Base-by-base conservation (phyloP, 1,140 invertebrate species). In the Lepidurus packardi region DNA sequence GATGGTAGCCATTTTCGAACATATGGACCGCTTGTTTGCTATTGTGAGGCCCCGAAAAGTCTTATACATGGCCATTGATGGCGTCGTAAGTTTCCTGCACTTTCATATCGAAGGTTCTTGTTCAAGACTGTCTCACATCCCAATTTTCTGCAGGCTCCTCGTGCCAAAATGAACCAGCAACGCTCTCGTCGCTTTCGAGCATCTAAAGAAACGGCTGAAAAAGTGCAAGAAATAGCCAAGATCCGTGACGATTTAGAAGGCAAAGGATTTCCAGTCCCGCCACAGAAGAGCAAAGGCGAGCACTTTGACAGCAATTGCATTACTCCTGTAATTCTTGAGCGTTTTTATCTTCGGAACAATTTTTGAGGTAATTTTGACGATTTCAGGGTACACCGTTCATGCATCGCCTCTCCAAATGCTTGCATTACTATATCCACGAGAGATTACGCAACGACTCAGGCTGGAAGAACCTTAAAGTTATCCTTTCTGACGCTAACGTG, bases 111-210 rank as follows among this genome's bases (percentile, higher is more conserved):
- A 13, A 21, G 74, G 7, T 16, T n/a, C 21, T 21, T n/a, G 41
- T 75, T 65, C 21, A 77, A 43, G 2, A 43, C 44, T 11, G 0
- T 77, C 16, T 4, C 0, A 78, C 1, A 78, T 16, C 74, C 6
- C 7, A n/a, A n/a, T 73, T 21, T 21, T 73, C 73, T 8, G 8
- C 1, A 93, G 92, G 97, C 97, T 25, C 97, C 96, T 6, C 88
- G 96, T 84, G 97, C 97, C 13, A 99, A 99, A 88, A 99, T 99
- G 98, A 99, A 99, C 86, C 98, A 99, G 84, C 98, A 99, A 85
- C 87, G 98, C 82, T 99, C 97, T 21, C 88, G 98, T 81, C 88
- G 98, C 82, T 99, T 99, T 84, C 88, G 98, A 47, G 96, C 97
- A 0, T 95, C 97, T 0, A 99, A 99, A 85, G 98, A 99, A 87